Evolutionary conservation across 2,113 vertebrate species (phyloP).

Genomic region (Neodon shergylaensis): DNA sequence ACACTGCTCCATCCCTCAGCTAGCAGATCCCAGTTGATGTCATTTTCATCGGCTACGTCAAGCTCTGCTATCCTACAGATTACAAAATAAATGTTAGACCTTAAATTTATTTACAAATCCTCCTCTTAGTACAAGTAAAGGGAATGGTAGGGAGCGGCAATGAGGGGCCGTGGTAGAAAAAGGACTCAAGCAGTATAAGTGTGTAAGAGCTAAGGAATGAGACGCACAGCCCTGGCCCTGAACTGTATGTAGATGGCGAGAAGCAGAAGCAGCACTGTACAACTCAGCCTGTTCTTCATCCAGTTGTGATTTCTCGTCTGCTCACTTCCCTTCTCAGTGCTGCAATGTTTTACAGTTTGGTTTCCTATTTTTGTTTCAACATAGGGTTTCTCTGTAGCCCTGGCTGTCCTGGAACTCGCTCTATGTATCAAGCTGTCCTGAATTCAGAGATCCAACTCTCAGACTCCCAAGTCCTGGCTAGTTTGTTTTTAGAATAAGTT

Average conservation of each 20-base stretch:
- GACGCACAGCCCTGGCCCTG: background rate
- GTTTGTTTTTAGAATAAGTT: background rate
- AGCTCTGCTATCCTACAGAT: conserved; percentile 93
- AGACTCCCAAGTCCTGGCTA: background rate
- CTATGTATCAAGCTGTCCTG: background rate
- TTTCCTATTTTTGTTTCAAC: background rate
- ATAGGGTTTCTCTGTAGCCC: background rate
- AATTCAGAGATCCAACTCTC: background rate
- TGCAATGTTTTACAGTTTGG: background rate
- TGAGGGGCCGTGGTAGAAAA: background rate
- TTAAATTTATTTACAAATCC: background rate
- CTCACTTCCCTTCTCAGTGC: too few species aligned
- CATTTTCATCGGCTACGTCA: conserved; percentile 96
- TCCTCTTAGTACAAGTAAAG: conserved; percentile 5
- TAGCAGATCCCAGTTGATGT: conserved; percentile 97
- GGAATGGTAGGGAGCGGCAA: background rate
- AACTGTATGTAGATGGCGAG: background rate
- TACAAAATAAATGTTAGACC: conserved; percentile 79
- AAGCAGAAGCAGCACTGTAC: conserved; percentile 5
- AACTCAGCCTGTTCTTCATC: too few species aligned
- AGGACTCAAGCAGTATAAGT: background rate
- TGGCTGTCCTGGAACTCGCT: background rate
- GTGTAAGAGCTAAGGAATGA: background rate
- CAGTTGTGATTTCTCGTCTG: too few species aligned
- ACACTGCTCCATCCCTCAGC: conserved; percentile 98